phyloP scores from a whole-genome alignment of 2,888 invertebrate species.

The Parnassius glacialis region DNA sequence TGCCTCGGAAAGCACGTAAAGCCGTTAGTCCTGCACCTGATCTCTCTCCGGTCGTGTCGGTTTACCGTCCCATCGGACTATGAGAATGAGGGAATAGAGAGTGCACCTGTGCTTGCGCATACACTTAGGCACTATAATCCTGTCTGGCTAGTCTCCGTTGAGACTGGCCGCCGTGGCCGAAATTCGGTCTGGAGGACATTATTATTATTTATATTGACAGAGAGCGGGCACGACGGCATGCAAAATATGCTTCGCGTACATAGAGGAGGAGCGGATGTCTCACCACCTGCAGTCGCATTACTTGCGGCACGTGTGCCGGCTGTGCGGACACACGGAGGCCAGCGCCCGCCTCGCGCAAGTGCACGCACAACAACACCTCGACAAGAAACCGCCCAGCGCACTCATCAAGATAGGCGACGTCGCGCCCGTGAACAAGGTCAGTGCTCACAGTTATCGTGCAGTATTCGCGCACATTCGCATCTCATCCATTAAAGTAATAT shows the following conservation, averaged over 20 bases:
- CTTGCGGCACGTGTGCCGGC: constrained; percentile 49
- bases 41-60: no score
- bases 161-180: no score
- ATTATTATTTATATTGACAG: constrained; percentile 4
- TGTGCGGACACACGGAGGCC: constrained; percentile 51
- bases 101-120: no score
- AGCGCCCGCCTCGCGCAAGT: constrained; percentile 46
- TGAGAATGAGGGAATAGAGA: no score
- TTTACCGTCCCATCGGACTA: no score
- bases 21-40: no score
- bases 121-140: no score
- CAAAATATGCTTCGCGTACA: constrained; percentile 17
- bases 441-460: constrained; percentile 2
- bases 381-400: constrained; percentile 34
- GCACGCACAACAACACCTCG: constrained; percentile 47
- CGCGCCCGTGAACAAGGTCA: constrained; percentile 27
- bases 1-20: no score
- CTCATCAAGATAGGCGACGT: constrained; percentile 51
- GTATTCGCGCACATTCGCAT: no score
- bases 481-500: no score
- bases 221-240: constrained; percentile 16
- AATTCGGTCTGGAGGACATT: no score
- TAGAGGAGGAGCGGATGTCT: constrained; percentile 41
- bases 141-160: no score
- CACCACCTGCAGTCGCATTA: constrained; percentile 54